Base-by-base conservation (phyloP, 1,140 invertebrate species). In the Bombus pyrosoma region DNA sequence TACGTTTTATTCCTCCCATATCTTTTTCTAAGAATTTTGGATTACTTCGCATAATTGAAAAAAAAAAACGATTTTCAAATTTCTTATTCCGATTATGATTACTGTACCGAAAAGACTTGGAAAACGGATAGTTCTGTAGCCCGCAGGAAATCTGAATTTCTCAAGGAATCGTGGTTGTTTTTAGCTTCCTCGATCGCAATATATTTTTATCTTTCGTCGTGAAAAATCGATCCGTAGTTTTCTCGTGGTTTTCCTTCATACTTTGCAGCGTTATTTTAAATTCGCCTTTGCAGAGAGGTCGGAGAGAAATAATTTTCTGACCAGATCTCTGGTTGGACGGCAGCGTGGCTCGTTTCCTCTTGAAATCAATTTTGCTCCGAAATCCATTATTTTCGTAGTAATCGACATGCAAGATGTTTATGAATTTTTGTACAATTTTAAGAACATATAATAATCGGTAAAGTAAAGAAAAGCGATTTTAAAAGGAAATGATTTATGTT, bases 181-280 rank as follows among this genome's bases (percentile, higher is more conserved):
- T 71, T 13, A 34, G 37, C 25, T 57, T 76, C 18, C 9, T 39
- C 79, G 79, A 72, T 81, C 68, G 68, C 28, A n/a, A 81, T 71
- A 37, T 72, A 81, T 62, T 72, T 62, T 39, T 72, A 39, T 81
- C 68, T 72, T 72, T 34, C 78, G 53, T 25, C 53, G 47, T 39
- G 37, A 57, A 41, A 59, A 81, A 72, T 81, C 68, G 68, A 81
- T 72, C 57, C 53, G n/a, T n/a, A 66, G 69, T 18, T 73, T 73
- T n/a, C 32, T 82, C 25, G 37, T 53, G 47, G 57, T 41, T 75
- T 66, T 41, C 72, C 41, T 66, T 53, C 72, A 25, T 75, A 47
- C 53, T 47, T 75, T 32, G 57, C 53, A 15, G 59, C 59, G 47
- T 82, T 82, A 83, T 83, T 62, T 64, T 75, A 43, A 47, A 75